Evolutionary conservation across 2,888 invertebrate species (phyloP), one percentile per base, ranked within the genome.

Genomic region (Mythimna ferrago): DNA sequence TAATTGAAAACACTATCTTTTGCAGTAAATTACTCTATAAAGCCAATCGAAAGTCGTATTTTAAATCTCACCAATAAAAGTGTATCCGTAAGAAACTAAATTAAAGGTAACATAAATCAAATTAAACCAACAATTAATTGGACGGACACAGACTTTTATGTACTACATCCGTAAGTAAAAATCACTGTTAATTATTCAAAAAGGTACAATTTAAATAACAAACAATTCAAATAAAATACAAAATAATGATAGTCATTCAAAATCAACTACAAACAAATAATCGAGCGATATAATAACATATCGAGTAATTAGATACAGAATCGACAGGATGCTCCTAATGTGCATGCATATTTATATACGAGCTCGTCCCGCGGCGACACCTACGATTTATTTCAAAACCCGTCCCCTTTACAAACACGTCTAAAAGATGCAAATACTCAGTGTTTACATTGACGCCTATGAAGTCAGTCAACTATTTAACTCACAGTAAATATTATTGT

Each of bases 261-360:
- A 51, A 21, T 57, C 19, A 57, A 57, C 35, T 58, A 71, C 32
- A 35, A 71, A 65, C 70, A 57, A 80, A 79, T 65, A 69, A 76
- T 51, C 21, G 48, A 70, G 57, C 51, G 54, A 78, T 76, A 60
- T 38, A 61, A 71, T 58, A 48, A 32, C 56, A 66, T 70, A 62
- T 70, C 71, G 63, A 73, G 61, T 71, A 73, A 81, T 76, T 74
- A 85, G 60, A 76, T n/a, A 53, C 61, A 76, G 63, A 69, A 66
- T 66, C 61, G 58, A 61, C 76, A 77, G 82, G 83, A 82, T 78
- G 69, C 66, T 57, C 21, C 66, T 80, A 78, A 82, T 80, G 71
- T 76, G 63, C 66, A 73, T 82, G 76, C 71, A 86, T 83, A 85
- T 85, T 85, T 78, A 86, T 81, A 71, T 48, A 71, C 67, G 35